Percentiles rank a stretch among this genome's conserved stretches.
These are phyloP conservation scores for Protodeltote pygarga DNA, from an alignment of 2,888 invertebrate genomes.

Conservation along the genomic window DNA sequence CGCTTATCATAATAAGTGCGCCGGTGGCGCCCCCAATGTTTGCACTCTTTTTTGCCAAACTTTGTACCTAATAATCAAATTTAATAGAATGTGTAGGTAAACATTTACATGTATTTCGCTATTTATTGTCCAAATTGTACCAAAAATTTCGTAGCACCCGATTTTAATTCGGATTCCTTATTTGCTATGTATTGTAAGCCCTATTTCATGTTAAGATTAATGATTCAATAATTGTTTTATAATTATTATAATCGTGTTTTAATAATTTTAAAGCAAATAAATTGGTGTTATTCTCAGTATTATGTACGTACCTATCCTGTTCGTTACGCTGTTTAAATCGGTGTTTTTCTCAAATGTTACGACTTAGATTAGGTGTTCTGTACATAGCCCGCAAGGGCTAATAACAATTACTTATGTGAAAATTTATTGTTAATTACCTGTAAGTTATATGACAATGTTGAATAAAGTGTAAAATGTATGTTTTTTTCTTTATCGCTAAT, in stretches of 20 bases:
- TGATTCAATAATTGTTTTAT: too few species aligned
- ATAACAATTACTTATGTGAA: constrained; percentile 61
- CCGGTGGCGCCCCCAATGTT: too few species aligned
- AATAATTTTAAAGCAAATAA: constrained; percentile 35
- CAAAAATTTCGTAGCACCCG: not conserved
- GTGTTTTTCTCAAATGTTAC: constrained; percentile 57
- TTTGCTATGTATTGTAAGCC: too few species aligned
- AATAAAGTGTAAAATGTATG: constrained; percentile 78
- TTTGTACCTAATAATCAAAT: too few species aligned
- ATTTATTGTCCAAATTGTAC: constrained; percentile 4
- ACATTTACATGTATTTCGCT: too few species aligned
- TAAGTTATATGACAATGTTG: constrained; percentile 82
- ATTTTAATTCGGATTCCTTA: too few species aligned
- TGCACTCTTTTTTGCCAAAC: too few species aligned
- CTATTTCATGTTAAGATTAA: too few species aligned
- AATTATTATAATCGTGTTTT: constrained; percentile 15
- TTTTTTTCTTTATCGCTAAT: constrained; percentile 18
- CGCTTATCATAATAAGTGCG: too few species aligned
- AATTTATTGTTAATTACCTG: constrained; percentile 79
- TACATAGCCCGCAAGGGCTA: constrained; percentile 52
- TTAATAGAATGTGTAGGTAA: too few species aligned
- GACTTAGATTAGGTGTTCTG: constrained; percentile 68
- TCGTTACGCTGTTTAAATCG: constrained; percentile 51
- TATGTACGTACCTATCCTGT: constrained; percentile 26
- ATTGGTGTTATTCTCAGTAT: constrained; percentile 30